phyloP scores from a whole-genome alignment of 2,797 vertebrate species.

The Propithecus deckenii region DNA sequence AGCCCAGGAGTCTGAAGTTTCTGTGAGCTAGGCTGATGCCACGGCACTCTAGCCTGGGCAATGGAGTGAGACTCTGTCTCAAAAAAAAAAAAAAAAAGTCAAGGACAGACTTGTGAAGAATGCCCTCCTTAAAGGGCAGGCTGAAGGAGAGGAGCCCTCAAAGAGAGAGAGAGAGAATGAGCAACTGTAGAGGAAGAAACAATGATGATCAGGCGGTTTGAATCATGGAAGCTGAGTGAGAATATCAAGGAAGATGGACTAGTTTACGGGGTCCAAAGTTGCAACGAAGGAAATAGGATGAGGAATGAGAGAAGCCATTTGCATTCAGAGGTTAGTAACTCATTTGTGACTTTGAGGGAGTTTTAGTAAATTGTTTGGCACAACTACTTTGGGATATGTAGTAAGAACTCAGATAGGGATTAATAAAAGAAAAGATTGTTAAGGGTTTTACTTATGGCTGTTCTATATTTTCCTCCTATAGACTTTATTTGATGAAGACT shows the following conservation, averaged over 20 bases:
- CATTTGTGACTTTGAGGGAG: background rate
- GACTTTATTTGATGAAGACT: conserved; percentile 95
- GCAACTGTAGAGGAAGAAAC: background rate
- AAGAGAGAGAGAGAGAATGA: background rate
- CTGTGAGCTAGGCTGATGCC: no score
- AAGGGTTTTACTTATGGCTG: background rate
- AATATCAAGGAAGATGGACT: background rate
- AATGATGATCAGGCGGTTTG: background rate
- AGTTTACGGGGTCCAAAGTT: background rate
- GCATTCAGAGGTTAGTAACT: background rate
- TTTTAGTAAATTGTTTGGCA: background rate
- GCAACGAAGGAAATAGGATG: background rate
- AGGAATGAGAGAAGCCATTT: background rate
- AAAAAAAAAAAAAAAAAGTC: background rate
- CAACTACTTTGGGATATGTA: background rate
- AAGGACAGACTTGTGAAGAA: background rate
- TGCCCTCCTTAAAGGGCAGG: background rate
- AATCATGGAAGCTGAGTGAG: background rate
- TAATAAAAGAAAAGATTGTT: background rate
- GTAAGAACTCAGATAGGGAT: background rate
- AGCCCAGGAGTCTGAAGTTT: no score
- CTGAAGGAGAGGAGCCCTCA: background rate
- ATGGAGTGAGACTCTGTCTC: no score
- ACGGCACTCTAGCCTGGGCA: no score
- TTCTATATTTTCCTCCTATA: conserved; percentile 73